These are phyloP conservation scores for Drosophila paracracens DNA, from an alignment of 2,888 invertebrate species.

Conservation along the genomic window DNA sequence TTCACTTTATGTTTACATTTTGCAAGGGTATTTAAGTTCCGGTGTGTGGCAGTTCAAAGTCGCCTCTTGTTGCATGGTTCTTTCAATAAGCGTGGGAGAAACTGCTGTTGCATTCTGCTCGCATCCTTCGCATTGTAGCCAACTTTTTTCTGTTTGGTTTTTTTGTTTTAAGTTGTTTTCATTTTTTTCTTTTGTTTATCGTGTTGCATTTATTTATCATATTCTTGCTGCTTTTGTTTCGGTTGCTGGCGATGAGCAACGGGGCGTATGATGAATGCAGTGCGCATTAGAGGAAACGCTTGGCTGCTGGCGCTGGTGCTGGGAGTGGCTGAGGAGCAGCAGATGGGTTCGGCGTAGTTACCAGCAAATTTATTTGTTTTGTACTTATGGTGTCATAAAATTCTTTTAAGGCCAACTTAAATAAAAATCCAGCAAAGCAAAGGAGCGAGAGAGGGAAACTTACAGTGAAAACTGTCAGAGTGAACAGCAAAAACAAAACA, in stretches of 20 bases:
- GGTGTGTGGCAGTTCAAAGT: background rate
- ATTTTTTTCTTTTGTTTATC: constrained; percentile 22
- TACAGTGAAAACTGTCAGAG: constrained; percentile 29
- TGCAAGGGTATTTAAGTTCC: constrained; percentile 15
- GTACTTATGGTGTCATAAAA: constrained; percentile 78
- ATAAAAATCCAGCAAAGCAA: constrained; percentile 51
- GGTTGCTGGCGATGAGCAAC: constrained; percentile 50
- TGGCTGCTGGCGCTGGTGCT: constrained; percentile 5
- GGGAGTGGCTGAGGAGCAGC: background rate
- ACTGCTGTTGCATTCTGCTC: constrained; percentile 51
- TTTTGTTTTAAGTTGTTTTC: constrained; percentile 16
- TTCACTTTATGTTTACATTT: background rate
- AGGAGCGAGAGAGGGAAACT: background rate
- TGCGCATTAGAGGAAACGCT: constrained; percentile 66
- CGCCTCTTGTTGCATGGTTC: constrained; percentile 1
- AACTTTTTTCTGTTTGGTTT: constrained; percentile 23
- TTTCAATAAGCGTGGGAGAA: constrained; percentile 20
- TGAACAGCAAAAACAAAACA: constrained; percentile 36
- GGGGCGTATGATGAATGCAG: constrained; percentile 77
- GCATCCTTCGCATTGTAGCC: constrained; percentile 54
- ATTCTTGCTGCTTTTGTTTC: constrained; percentile 65
- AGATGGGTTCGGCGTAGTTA: constrained; percentile 17
- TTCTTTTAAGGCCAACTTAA: constrained; percentile 75
- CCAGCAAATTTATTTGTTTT: constrained; percentile 75
- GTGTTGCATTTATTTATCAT: constrained; percentile 72